A percentile compares a stretch with the other conserved stretches of the same genome.
Conservation (phyloP, 2,113 vertebrate genomes). For the Phyllostomus discolor region DNA sequence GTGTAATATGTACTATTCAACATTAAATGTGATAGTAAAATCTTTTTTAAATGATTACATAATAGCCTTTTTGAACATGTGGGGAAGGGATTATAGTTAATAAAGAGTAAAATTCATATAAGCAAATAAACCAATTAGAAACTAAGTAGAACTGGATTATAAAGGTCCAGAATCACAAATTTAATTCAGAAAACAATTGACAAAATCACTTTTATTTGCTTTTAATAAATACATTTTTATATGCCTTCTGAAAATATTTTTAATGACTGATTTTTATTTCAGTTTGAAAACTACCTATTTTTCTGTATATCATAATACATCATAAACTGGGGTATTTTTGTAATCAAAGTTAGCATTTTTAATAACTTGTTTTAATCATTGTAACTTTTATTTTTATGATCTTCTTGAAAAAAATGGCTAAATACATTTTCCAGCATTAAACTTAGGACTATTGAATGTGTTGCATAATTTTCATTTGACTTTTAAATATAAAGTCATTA, state of each 20-base stretch:
- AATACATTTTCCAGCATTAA: background rate
- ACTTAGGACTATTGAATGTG: background rate
- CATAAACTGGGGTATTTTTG: background rate
- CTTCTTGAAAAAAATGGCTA: background rate
- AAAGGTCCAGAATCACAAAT: background rate
- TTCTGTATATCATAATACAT: background rate
- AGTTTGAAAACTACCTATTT: background rate
- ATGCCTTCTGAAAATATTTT: slow-evolving; percentile 26
- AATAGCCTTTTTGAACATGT: background rate
- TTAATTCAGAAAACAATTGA: slow-evolving; percentile 13
- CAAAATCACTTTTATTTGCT: background rate
- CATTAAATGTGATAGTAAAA: background rate
- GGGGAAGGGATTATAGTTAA: background rate
- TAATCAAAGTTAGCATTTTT: slow-evolving; percentile 14
- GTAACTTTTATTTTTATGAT: background rate
- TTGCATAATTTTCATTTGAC: background rate
- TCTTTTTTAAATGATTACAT: background rate
- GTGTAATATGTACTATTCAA: background rate
- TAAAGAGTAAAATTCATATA: background rate
- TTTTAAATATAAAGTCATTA: background rate
- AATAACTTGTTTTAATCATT: slow-evolving; percentile 13
- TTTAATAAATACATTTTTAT: background rate
- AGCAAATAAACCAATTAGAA: background rate
- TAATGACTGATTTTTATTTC: background rate
- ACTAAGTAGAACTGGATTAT: background rate